Evolutionary conservation across 2,888 invertebrate species (phyloP).

Genomic region (Diarsia brunnea): DNA sequence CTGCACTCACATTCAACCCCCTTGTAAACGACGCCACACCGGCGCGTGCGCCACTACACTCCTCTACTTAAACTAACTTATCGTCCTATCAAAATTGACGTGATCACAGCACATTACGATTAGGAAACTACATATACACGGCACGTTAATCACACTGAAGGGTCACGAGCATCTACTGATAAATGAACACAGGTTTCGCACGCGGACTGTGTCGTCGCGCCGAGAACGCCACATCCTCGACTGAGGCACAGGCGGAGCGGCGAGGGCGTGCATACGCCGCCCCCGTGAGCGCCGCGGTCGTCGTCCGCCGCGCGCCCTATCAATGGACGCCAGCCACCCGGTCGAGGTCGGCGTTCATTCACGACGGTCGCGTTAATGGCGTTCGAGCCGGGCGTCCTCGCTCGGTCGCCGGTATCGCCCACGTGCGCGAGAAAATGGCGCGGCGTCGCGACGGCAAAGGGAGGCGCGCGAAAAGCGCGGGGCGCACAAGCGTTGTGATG

Average conservation of each 20-base stretch:
- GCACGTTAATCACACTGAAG: slow-evolving; percentile 80
- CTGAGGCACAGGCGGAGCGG: slow-evolving; percentile 89
- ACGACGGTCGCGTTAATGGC: slow-evolving; percentile 89
- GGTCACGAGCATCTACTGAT: slow-evolving; percentile 84
- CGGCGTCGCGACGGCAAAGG: slow-evolving; percentile 88
- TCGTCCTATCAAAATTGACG: slow-evolving; percentile 84
- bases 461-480: slow-evolving; percentile 89
- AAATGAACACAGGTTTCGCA: slow-evolving; percentile 90
- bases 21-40: slow-evolving; percentile 61
- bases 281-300: slow-evolving; percentile 85
- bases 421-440: slow-evolving; percentile 91
- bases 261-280: slow-evolving; percentile 88
- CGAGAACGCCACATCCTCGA: slow-evolving; percentile 90
- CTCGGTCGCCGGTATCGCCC: slow-evolving; percentile 84
- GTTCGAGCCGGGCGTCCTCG: slow-evolving; percentile 85
- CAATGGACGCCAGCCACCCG: slow-evolving; percentile 88
- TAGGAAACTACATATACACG: slow-evolving; percentile 79
- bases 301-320: slow-evolving; percentile 88
- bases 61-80: slow-evolving; percentile 78
- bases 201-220: slow-evolving; percentile 86
- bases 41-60: slow-evolving; percentile 72
- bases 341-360: slow-evolving; percentile 89
- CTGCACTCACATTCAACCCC: slow-evolving; percentile 74
- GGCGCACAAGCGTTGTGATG: slow-evolving; percentile 86
- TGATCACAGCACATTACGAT: slow-evolving; percentile 88